Conservation (phyloP, 1,140 invertebrate species). For the Drosophila quadrilineata region DNA sequence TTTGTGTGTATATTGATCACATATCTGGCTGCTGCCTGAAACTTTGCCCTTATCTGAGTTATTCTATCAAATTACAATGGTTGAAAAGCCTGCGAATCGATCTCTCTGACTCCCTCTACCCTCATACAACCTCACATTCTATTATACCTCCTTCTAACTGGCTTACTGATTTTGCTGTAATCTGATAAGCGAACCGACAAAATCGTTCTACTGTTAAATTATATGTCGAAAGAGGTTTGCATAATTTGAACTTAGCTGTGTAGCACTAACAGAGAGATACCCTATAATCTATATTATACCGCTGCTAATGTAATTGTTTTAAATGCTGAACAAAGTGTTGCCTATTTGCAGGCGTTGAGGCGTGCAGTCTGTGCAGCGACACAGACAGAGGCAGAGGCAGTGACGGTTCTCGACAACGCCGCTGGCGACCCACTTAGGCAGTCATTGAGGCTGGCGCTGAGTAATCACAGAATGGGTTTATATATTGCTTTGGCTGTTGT, state of each 20-base stretch:
- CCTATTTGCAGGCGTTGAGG: conserved; percentile 36
- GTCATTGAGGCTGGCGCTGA: conserved; percentile 7
- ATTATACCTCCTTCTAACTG: too few relatives aligned
- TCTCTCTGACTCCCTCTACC: not conserved
- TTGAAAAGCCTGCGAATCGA: conserved; percentile 22
- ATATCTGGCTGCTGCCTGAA: conserved; percentile 40
- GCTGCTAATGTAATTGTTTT: not conserved
- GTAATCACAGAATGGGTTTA: conserved; percentile 33
- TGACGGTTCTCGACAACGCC: conserved; percentile 17
- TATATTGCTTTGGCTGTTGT: not conserved
- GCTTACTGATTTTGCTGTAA: conserved; percentile 35
- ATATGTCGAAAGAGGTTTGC: conserved; percentile 29
- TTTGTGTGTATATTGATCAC: conserved; percentile 1
- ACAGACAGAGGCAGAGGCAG: conserved; percentile 4
- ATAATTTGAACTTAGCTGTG: conserved; percentile 36
- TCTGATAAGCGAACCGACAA: conserved; percentile 63
- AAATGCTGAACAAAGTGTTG: conserved; percentile 27
- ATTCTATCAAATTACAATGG: conserved; percentile 60
- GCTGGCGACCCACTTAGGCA: conserved; percentile 32
- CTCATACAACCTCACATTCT: not conserved
- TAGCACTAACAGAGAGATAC: conserved; percentile 1
- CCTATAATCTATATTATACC: not conserved
- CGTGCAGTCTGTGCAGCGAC: conserved; percentile 6
- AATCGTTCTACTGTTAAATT: conserved; percentile 77
- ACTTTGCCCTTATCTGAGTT: conserved; percentile 45